These are phyloP conservation scores for Epinephelus lanceolatus DNA, from an alignment of 2,113 vertebrate species.

Conservation along the genomic window DNA sequence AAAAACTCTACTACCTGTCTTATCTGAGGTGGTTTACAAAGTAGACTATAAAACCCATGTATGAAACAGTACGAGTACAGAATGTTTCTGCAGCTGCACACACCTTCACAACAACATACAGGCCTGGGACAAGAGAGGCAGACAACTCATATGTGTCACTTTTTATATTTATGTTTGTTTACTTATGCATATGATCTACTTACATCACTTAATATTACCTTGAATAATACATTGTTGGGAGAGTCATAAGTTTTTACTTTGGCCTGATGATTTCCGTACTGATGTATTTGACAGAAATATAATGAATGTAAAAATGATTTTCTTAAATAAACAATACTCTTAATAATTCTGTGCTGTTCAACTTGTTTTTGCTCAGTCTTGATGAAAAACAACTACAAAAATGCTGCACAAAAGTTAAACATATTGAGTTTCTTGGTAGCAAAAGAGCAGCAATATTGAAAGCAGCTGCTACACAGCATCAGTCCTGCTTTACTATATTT, in stretches of 20 bases:
- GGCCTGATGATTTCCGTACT: neutral
- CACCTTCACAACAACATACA: neutral
- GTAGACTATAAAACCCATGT: neutral
- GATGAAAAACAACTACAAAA: neutral
- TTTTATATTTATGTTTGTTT: conserved; percentile 40
- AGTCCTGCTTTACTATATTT: neutral
- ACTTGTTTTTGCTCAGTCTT: neutral
- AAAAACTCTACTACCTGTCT: neutral
- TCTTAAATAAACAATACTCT: conserved; percentile 61
- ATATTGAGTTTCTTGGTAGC: neutral
- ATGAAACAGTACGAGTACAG: conserved; percentile 2
- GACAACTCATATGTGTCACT: neutral
- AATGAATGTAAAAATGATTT: conserved; percentile 43
- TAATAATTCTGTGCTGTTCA: neutral
- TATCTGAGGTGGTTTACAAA: neutral
- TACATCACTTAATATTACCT: conserved; percentile 11
- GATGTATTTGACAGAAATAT: conserved; percentile 23
- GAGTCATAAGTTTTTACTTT: neutral
- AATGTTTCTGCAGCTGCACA: conserved; percentile 11
- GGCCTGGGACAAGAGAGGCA: neutral
- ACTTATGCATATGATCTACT: conserved; percentile 39
- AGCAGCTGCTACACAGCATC: neutral
- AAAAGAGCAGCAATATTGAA: neutral
- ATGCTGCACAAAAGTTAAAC: neutral
- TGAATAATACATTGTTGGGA: conserved; percentile 5